These are phyloP conservation scores for Peromyscus nudipes DNA, from an alignment of 2,797 vertebrate species.

Conservation along the genomic window DNA sequence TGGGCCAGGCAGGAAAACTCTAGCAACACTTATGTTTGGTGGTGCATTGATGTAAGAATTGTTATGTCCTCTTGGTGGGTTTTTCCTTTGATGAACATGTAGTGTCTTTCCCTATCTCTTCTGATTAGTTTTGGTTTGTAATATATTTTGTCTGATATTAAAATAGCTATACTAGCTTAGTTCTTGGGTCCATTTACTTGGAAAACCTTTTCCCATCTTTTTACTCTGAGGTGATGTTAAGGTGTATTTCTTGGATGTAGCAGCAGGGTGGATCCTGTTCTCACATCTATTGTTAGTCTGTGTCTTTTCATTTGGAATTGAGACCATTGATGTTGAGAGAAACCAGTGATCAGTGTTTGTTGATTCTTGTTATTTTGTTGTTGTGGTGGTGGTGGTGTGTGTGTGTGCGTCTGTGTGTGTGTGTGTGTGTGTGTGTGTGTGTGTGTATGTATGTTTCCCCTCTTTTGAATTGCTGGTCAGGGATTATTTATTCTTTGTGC, in stretches of 20 bases:
- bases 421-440: background rate
- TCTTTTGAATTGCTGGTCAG: background rate
- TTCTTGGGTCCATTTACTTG: background rate
- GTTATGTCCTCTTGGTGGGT: background rate
- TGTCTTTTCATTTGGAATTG: background rate
- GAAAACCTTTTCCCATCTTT: background rate
- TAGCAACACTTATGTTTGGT: background rate
- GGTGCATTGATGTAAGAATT: background rate
- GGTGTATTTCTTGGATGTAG: background rate
- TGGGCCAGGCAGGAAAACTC: too few species aligned
- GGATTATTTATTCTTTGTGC: background rate
- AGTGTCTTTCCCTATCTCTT: background rate
- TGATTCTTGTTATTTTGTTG: background rate
- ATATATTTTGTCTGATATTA: background rate
- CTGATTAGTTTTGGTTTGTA: background rate
- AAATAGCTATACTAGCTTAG: background rate
- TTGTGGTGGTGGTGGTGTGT: background rate
- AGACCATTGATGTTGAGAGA: background rate
- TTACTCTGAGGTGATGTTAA: background rate
- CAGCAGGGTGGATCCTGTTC: background rate
- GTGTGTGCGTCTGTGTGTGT: background rate
- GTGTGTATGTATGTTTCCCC: background rate
- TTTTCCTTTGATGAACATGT: background rate
- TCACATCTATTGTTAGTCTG: background rate
- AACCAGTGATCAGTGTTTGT: background rate